A percentile compares a stretch with the other conserved stretches of the same genome.
Evolutionary conservation across 1,140 invertebrate species (phyloP).

Genomic region (Colletes latitarsis): DNA sequence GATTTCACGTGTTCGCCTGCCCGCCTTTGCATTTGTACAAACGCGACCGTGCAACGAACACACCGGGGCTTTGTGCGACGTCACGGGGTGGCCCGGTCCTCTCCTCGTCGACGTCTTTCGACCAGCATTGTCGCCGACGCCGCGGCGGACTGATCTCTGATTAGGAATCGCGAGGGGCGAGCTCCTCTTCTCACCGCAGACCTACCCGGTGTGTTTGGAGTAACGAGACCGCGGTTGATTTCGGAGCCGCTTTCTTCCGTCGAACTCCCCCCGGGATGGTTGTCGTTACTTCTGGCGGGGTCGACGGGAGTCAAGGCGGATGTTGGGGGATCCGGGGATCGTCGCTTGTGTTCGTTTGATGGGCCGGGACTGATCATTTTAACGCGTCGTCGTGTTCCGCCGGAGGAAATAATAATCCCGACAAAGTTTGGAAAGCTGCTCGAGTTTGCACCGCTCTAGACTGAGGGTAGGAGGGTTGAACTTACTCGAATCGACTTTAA

Average conservation of each 20-base stretch:
- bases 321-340: background rate
- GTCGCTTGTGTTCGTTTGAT: background rate
- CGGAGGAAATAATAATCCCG: background rate
- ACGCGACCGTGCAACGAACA: conserved; percentile 63
- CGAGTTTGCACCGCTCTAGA: background rate
- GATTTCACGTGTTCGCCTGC: conserved; percentile 76
- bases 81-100: conserved; percentile 49
- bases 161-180: conserved; percentile 29
- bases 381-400: background rate
- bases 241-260: conserved; percentile 6
- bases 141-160: conserved; percentile 37
- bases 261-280: background rate
- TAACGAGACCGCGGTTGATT: conserved; percentile 38
- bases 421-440: background rate
- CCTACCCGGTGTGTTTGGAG: background rate
- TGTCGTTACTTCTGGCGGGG: background rate
- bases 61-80: conserved; percentile 45
- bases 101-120: conserved; percentile 26
- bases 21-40: conserved; percentile 72
- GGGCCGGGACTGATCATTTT: conserved; percentile 24
- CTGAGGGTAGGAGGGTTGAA: background rate
- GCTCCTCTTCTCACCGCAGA: background rate
- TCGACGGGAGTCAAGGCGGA: background rate
- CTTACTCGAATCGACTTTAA: too few species aligned
- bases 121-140: conserved; percentile 9